Evolutionary conservation across 23 tunicate genomes (phyloP).

Genomic region (Ascidia mentula): DNA sequence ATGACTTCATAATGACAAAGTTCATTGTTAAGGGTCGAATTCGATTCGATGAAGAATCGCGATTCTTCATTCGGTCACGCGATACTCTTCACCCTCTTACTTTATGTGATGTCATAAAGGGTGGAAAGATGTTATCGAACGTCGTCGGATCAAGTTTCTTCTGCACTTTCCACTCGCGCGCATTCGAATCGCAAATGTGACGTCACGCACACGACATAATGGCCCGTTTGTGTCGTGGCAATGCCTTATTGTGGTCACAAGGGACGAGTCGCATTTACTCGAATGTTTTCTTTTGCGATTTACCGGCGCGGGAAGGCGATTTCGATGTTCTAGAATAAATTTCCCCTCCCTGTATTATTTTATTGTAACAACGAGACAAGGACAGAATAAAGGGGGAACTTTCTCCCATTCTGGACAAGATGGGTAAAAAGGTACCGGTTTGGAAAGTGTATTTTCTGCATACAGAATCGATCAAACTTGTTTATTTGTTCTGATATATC

Average conservation of each 20-base stretch:
- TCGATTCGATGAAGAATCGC: background rate
- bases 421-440: no score
- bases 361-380: no score
- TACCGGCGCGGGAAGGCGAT: background rate
- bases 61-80: background rate
- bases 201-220: slow-evolving; percentile 1
- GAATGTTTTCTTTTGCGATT: background rate
- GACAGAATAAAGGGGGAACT: no score
- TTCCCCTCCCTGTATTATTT: no score
- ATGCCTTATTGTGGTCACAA: background rate
- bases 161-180: slow-evolving; percentile 10
- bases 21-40: background rate
- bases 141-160: slow-evolving; percentile 2
- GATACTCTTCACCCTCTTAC: slow-evolving; percentile 2
- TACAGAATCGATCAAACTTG: no score
- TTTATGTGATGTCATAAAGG: slow-evolving; percentile 9
- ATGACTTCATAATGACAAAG: background rate
- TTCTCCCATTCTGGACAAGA: no score
- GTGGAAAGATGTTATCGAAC: background rate
- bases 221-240: slow-evolving; percentile 13
- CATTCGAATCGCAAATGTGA: slow-evolving; percentile 1
- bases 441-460: no score
- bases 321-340: background rate
- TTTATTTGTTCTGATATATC: no score
- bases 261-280: background rate